Base-by-base conservation (phyloP, 2,113 vertebrate species). In the Forbesichthys agassizii region DNA sequence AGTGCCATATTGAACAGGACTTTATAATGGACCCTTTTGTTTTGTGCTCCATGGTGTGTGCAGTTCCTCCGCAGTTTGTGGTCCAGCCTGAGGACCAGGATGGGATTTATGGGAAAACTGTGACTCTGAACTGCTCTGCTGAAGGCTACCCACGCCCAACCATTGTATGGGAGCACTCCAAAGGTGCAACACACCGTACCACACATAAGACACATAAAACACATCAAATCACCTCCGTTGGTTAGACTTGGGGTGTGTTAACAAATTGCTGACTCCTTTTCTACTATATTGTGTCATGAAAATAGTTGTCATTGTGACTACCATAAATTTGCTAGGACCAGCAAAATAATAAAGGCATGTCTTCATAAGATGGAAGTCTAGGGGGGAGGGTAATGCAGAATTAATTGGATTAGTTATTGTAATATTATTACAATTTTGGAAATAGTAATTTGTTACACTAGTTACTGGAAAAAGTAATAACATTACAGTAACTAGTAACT, bases 91-190 rank as follows among this genome's bases (percentile, higher is more conserved):
- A 94, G 6, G 96, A 99, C 84, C 98, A 99, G 88, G 97, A 98
- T 0, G 98, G 98, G 4, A 99, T 99, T 80, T 99, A 98, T 4
- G 96, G 98, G 63, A 99, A 98, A 85, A 95, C 97, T 0, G 96
- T 99, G 64, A 97, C 96, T 46, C 94, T 99, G 73, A 99, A 99
- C 86, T 99, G 97, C 84, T 99, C 98, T 0, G 97, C 97, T 1
- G 96, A 98, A 81, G 98, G 97, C 64, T 98, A 98, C 78, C 98
- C 98, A 5, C 96, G 96, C 4, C 98, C 98, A 11, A 98, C 96
- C 20, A 99, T 99, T 0, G 95, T 99, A 72, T 99, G 98, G 98
- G 98, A 99, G 64, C 98, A 98, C 88, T 99, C 98, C 0, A 99
- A 99, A 97, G 98, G 98, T 99, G 54, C 20, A 11, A n/a, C 1